Percentiles rank a stretch among this genome's conserved stretches.
These are phyloP conservation scores for Steinernema khuongi DNA, from an alignment of 1,140 invertebrate genomes.

Conservation along the genomic window DNA sequence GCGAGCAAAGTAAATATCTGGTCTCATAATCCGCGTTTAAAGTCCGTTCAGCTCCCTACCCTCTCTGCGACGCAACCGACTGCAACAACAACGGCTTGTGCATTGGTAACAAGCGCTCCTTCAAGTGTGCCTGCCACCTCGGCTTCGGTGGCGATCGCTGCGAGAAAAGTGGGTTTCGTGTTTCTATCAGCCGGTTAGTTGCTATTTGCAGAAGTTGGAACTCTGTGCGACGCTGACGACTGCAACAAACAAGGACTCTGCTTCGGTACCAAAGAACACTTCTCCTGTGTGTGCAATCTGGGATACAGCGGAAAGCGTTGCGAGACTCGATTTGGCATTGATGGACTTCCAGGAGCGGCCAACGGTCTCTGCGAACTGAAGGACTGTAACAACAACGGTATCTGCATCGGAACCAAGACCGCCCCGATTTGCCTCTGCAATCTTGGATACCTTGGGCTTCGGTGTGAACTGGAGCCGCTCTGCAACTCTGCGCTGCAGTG, in stretches of 20 bases:
- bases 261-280: slow-evolving; percentile 32
- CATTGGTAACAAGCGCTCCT: slow-evolving; percentile 34
- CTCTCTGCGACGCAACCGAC: slow-evolving; percentile 36
- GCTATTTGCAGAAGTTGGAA: slow-evolving; percentile 23
- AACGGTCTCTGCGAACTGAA: slow-evolving; percentile 35
- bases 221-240: slow-evolving; percentile 28
- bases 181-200: background rate
- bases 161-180: slow-evolving; percentile 26
- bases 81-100: slow-evolving; percentile 43
- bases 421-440: slow-evolving; percentile 33
- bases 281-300: slow-evolving; percentile 38
- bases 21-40: background rate
- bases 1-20: slow-evolving; percentile 33
- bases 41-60: slow-evolving; percentile 30
- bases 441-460: slow-evolving; percentile 35
- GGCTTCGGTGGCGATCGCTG: slow-evolving; percentile 35
- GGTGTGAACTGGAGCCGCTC: slow-evolving; percentile 32
- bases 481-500: background rate
- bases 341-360: slow-evolving; percentile 24
- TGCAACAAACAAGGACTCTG: slow-evolving; percentile 36
- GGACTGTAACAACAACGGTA: slow-evolving; percentile 41
- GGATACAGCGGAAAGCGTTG: slow-evolving; percentile 38
- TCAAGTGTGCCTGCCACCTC: slow-evolving; percentile 35
- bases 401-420: slow-evolving; percentile 40
- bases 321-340: slow-evolving; percentile 23